Evolutionary conservation across 2,888 invertebrate species (phyloP).

Genomic region (Scaptomyza cyrtandrae): DNA sequence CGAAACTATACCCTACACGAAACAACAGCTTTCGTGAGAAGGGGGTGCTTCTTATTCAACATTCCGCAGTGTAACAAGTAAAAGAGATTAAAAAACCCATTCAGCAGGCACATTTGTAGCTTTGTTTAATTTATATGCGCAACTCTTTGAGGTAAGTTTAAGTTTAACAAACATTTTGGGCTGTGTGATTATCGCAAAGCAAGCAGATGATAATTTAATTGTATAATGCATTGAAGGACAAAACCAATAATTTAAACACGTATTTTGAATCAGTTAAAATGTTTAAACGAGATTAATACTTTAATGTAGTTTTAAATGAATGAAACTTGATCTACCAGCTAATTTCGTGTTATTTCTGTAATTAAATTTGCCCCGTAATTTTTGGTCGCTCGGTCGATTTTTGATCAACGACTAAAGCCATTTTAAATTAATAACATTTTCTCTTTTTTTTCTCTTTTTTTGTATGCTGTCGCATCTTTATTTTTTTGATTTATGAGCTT

Average conservation of each 20-base stretch:
- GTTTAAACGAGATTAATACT: too few species aligned
- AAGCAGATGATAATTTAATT: too few species aligned
- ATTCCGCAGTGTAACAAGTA: background rate
- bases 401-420: background rate
- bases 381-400: background rate
- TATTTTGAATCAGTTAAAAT: too few species aligned
- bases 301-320: background rate
- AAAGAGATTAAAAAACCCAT: background rate
- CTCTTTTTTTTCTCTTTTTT: background rate
- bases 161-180: slow-evolving; percentile 9
- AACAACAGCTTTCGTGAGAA: background rate
- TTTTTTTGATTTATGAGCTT: slow-evolving; percentile 50
- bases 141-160: slow-evolving; percentile 4
- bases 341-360: background rate
- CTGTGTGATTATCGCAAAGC: background rate
- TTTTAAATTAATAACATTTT: too few species aligned
- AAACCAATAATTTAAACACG: too few species aligned
- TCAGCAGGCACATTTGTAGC: background rate
- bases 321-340: background rate
- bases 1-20: background rate
- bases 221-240: too few species aligned
- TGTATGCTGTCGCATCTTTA: slow-evolving; percentile 13
- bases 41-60: background rate
- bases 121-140: slow-evolving; percentile 6
- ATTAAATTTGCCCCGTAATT: background rate